Base-by-base conservation (phyloP, 2,113 vertebrate species). In the Hyperopisus bebe region DNA sequence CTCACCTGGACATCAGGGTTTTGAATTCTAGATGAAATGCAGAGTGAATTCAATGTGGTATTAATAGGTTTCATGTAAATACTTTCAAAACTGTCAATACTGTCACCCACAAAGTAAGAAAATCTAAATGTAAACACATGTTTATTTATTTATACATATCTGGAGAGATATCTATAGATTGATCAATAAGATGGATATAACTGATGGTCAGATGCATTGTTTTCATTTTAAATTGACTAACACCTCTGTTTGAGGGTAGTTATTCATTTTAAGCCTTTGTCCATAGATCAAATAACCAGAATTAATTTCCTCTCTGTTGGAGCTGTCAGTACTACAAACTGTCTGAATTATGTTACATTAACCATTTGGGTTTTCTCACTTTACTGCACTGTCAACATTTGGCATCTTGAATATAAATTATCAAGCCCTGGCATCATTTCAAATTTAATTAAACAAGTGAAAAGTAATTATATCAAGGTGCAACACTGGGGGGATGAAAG, bases 371-470 rank as follows among this genome's bases (percentile, higher is more conserved):
- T 31, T 17, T 70, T 70, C 35, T 97, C 97, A 96, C 95, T 97
- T 42, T 80, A 42, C 35, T 39, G 31, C 31, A 46, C 80, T 83
- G 80, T 83, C 96, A 96, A 96, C 74, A 80, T 80, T 95, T 96
- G 96, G 85, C 15, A 53, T 48, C 24, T 19, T 87, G 85, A 87
- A 87, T 51, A 53, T 53, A 87, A 53, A 53, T 53, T 55, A 87
- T 84, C 82, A 98, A 99, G 98, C 97, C 95, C 97, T 97, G 97
- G 97, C 97, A 97, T 94, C 94, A 94, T 96, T 97, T 98, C 97
- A 98, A 96, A 97, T 98, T 97, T 97, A 99, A 99, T 98, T 98
- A 98, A 97, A 97, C 95, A 95, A 94, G 96, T 95, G 96, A 95
- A 97, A 96, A 96, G 97, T 97, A 98, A 98, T 99, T 98, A 98